These are phyloP conservation scores for Ligdia adustata DNA, from an alignment of 2,888 invertebrate species.

Conservation along the genomic window DNA sequence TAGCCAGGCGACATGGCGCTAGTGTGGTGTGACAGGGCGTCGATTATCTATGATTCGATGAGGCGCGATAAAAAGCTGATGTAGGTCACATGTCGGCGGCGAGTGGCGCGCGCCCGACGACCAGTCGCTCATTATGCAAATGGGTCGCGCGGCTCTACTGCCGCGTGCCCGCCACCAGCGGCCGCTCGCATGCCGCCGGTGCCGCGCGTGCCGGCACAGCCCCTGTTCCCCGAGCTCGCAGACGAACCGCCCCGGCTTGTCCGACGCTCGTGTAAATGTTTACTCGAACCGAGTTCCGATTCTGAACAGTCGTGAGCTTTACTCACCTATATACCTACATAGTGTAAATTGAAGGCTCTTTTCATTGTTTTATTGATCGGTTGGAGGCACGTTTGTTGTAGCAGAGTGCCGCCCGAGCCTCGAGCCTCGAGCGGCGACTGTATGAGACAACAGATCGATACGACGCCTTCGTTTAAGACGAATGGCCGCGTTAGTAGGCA, in stretches of 20 bases:
- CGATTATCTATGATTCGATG: constrained; percentile 38
- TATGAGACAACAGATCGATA: constrained; percentile 18
- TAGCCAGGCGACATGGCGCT: constrained; percentile 18
- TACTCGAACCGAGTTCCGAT: constrained; percentile 42
- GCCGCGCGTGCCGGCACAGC: background rate
- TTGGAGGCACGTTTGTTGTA: constrained; percentile 16
- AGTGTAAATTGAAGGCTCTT: constrained; percentile 36
- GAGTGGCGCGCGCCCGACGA: constrained; percentile 27
- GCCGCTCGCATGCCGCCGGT: background rate
- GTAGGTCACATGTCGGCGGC: constrained; percentile 54
- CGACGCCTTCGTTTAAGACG: constrained; percentile 9
- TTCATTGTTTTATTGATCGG: constrained; percentile 26
- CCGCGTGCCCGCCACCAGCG: background rate
- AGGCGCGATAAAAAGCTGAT: constrained; percentile 50
- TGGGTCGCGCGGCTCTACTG: constrained; percentile 48
- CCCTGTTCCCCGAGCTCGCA: background rate
- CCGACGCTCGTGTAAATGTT: constrained; percentile 47
- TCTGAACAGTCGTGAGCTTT: constrained; percentile 30
- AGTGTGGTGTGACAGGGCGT: constrained; percentile 13
- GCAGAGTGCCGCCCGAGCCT: too few species aligned
- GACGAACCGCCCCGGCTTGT: constrained; percentile 31
- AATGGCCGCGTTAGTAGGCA: constrained; percentile 5
- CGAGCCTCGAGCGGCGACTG: background rate
- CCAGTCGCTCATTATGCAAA: constrained; percentile 67
- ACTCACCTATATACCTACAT: constrained; percentile 22